phyloP scores from a whole-genome alignment of 2,113 vertebrate genomes.

The Isurus oxyrinchus region DNA sequence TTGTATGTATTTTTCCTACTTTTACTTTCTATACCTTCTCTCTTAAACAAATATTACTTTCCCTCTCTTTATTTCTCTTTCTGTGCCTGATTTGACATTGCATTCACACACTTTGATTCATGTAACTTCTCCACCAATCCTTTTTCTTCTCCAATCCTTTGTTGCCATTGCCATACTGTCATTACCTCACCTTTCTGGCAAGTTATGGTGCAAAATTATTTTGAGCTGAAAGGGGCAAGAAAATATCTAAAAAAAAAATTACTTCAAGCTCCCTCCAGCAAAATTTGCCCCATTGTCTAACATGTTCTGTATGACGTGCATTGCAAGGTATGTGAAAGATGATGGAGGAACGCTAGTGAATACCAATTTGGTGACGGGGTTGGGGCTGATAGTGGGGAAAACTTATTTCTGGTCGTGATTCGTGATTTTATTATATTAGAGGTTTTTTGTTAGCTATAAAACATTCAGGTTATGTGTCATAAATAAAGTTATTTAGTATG shows the following conservation, averaged over 20 bases:
- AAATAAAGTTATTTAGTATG: background rate
- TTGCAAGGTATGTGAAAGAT: background rate
- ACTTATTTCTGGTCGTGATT: background rate
- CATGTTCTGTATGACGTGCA: background rate
- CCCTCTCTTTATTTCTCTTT: too few relatives aligned
- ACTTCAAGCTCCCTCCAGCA: background rate
- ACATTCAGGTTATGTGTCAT: background rate
- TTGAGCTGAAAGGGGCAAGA: background rate
- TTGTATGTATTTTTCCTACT: too few relatives aligned
- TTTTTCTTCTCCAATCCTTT: too few relatives aligned
- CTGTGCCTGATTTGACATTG: too few relatives aligned
- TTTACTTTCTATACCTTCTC: too few relatives aligned
- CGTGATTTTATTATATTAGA: background rate
- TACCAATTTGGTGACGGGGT: background rate
- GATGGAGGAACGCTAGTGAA: background rate
- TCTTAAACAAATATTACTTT: too few relatives aligned
- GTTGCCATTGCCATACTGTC: background rate
- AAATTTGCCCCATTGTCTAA: background rate
- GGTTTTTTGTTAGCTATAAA: background rate
- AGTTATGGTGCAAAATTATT: background rate
- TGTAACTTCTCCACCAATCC: too few relatives aligned
- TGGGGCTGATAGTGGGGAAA: background rate
- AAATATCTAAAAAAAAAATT: background rate
- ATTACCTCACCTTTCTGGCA: background rate
- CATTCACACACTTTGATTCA: too few relatives aligned